Percentiles rank a stretch among this genome's conserved stretches.
Conservation (phyloP, 2,888 invertebrate genomes). For the Glaucopsyche alexis region DNA sequence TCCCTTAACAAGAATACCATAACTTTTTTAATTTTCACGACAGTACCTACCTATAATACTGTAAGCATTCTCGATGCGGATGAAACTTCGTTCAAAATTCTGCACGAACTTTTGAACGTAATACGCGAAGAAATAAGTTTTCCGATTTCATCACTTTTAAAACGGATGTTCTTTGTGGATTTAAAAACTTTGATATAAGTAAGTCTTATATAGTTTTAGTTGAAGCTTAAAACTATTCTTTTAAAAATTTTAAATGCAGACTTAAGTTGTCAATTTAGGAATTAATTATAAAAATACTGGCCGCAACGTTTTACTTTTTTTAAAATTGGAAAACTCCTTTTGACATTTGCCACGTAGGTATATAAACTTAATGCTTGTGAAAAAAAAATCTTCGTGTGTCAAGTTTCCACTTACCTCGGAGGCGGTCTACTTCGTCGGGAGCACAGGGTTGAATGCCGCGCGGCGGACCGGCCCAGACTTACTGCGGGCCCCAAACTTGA, state of each 20-base stretch:
- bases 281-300: not conserved
- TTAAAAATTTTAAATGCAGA: not conserved
- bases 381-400: not conserved
- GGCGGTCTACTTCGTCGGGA: conserved; percentile 54
- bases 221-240: not conserved
- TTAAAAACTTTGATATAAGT: not conserved
- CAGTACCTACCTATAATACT: not conserved
- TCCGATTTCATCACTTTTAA: conserved; percentile 14
- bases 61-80: conserved; percentile 11
- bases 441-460: conserved; percentile 62
- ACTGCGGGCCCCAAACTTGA: conserved; percentile 58
- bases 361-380: not conserved
- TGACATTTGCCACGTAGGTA: not conserved
- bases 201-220: not conserved
- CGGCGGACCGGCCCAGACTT: conserved; percentile 48
- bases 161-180: conserved; percentile 16
- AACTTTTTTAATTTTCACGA: conserved; percentile 18
- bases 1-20: not conserved
- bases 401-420: conserved; percentile 36
- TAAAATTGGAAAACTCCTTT: not conserved
- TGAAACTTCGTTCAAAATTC: conserved; percentile 21
- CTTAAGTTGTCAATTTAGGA: not conserved
- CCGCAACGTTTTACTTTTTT: not conserved
- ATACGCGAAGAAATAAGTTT: conserved; percentile 21
- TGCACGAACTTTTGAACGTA: conserved; percentile 7